Conservation (phyloP, 92 coral and sea anemone species). For the Umimayanthus kanabou region DNA sequence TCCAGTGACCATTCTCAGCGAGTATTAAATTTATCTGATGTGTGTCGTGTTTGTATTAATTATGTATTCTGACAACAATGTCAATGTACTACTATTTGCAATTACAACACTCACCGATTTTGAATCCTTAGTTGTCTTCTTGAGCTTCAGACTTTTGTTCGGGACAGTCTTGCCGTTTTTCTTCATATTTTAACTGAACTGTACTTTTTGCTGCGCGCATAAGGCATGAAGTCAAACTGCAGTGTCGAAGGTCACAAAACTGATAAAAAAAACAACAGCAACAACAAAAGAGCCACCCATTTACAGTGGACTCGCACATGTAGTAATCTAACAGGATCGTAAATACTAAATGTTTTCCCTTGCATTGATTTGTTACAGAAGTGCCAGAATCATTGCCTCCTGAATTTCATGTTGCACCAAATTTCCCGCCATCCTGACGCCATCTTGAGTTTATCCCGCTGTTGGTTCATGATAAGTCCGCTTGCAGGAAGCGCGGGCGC, state of each 20-base stretch:
- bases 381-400: no score
- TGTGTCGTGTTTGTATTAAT: no score
- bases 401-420: background rate
- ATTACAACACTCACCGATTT: conserved; percentile 7
- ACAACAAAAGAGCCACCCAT: background rate
- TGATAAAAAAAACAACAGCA: background rate
- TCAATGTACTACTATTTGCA: background rate
- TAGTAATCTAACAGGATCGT: background rate
- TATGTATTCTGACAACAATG: background rate
- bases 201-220: background rate
- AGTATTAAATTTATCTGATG: no score
- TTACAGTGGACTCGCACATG: background rate
- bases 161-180: background rate
- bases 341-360: background rate
- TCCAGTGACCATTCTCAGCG: no score
- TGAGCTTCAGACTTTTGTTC: conserved; percentile 21
- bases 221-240: background rate
- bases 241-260: background rate
- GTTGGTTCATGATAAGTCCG: background rate
- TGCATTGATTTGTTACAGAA: background rate
- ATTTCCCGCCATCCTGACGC: conserved; percentile 23
- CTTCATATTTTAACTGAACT: background rate
- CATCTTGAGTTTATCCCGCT: background rate
- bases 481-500: conserved; percentile 2
- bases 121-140: background rate